Percentiles rank a stretch among this genome's conserved stretches.
Conservation (phyloP, 2,113 vertebrate genomes). For the Ameiurus melas region DNA sequence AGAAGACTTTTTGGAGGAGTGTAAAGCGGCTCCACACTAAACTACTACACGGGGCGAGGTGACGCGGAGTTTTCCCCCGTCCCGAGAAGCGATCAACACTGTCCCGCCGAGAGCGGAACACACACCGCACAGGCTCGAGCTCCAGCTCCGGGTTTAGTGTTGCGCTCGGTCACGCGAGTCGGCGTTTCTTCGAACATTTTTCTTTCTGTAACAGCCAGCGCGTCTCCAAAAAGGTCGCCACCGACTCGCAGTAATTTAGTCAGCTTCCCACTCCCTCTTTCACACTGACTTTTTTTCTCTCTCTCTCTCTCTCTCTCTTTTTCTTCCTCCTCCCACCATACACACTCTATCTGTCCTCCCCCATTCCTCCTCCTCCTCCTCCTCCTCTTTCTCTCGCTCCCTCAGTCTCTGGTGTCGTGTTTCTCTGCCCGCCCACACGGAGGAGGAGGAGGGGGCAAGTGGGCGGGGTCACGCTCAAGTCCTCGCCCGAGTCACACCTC, state of each 20-base stretch:
- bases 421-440: constrained; percentile 77
- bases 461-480: constrained; percentile 43
- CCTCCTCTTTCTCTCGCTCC: constrained; percentile 57
- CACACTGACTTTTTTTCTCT: constrained; percentile 65
- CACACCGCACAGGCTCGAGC: not conserved
- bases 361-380: constrained; percentile 55
- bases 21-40: not conserved
- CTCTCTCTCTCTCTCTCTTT: constrained; percentile 4
- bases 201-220: constrained; percentile 24
- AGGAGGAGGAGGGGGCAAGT: constrained; percentile 49
- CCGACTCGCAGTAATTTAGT: constrained; percentile 52
- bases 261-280: constrained; percentile 64
- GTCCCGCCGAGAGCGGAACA: constrained; percentile 3
- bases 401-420: constrained; percentile 81
- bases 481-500: constrained; percentile 70
- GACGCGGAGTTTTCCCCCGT: constrained; percentile 27
- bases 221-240: constrained; percentile 36
- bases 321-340: constrained; percentile 57
- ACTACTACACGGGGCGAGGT: constrained; percentile 21
- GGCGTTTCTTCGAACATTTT: constrained; percentile 39
- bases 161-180: constrained; percentile 14
- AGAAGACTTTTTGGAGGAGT: not conserved
- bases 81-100: constrained; percentile 20
- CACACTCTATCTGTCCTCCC: constrained; percentile 63
- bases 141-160: not conserved